These are phyloP conservation scores for Alosa sapidissima DNA, from an alignment of 2,797 vertebrate genomes.

Conservation along the genomic window DNA sequence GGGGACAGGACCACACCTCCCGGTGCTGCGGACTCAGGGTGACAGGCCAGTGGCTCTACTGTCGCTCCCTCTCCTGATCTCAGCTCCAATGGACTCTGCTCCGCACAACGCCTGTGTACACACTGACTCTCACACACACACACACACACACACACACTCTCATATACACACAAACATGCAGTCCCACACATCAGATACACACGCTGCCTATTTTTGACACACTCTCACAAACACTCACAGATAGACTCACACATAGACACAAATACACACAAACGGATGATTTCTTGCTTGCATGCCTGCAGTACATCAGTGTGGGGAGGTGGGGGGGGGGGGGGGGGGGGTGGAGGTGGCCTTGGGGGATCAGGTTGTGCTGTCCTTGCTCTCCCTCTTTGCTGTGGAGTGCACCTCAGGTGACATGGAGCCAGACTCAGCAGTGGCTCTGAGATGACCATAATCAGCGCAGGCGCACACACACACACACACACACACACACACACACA, in stretches of 20 bases:
- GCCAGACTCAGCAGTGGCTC: slow-evolving; percentile 32
- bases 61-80: neutral
- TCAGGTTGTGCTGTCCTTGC: slow-evolving; percentile 26
- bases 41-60: neutral
- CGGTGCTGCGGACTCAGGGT: neutral
- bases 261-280: neutral
- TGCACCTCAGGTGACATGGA: slow-evolving; percentile 53
- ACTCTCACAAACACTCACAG: neutral
- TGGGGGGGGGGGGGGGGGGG: neutral
- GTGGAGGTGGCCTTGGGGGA: neutral
- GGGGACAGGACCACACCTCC: neutral
- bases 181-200: neutral
- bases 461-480: slow-evolving; percentile 9
- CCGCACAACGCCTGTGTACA: slow-evolving; percentile 14
- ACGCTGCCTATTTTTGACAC: neutral
- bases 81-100: neutral
- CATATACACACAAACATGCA: neutral
- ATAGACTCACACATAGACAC: neutral
- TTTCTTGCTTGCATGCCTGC: neutral
- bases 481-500: slow-evolving; percentile 16
- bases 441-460: neutral
- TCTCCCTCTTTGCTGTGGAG: slow-evolving; percentile 42
- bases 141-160: neutral
- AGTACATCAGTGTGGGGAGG: neutral
- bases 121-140: neutral